These are phyloP conservation scores for Julus scandinavius DNA, from an alignment of 2,888 invertebrate species.

Conservation along the genomic window DNA sequence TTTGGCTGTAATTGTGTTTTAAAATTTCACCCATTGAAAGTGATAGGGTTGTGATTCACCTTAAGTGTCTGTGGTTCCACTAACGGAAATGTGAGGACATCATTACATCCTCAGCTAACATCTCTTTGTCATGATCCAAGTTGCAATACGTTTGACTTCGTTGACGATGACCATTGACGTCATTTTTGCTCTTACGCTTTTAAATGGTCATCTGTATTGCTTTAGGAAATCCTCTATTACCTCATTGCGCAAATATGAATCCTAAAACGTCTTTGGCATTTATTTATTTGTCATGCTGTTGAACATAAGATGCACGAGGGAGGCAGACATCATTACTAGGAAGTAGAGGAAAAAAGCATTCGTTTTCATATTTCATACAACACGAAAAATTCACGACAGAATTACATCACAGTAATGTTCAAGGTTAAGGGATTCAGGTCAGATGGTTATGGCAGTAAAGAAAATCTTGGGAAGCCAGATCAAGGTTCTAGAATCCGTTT, in stretches of 20 bases:
- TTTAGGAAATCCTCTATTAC: neutral
- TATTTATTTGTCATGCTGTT: neutral
- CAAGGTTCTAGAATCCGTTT: too few relatives aligned
- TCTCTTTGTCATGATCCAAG: too few relatives aligned
- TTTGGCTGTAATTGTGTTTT: too few relatives aligned
- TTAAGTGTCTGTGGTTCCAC: too few relatives aligned
- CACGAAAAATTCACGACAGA: neutral
- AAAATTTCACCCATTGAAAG: too few relatives aligned
- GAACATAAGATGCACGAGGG: neutral
- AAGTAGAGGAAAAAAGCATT: too few relatives aligned
- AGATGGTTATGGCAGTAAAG: neutral
- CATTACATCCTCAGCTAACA: too few relatives aligned
- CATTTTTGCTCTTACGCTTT: neutral
- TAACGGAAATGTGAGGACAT: too few relatives aligned
- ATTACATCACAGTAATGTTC: neutral
- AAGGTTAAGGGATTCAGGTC: neutral
- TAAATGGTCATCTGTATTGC: neutral
- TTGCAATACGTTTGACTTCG: neutral
- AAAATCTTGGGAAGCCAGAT: too few relatives aligned
- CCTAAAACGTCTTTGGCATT: neutral
- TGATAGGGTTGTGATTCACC: too few relatives aligned
- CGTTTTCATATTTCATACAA: neutral
- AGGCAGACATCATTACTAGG: too few relatives aligned
- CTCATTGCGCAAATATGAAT: neutral
- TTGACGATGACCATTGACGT: slow-evolving; percentile 1